phyloP scores from a whole-genome alignment of 1,140 invertebrate species.

The Heliconius congener region DNA sequence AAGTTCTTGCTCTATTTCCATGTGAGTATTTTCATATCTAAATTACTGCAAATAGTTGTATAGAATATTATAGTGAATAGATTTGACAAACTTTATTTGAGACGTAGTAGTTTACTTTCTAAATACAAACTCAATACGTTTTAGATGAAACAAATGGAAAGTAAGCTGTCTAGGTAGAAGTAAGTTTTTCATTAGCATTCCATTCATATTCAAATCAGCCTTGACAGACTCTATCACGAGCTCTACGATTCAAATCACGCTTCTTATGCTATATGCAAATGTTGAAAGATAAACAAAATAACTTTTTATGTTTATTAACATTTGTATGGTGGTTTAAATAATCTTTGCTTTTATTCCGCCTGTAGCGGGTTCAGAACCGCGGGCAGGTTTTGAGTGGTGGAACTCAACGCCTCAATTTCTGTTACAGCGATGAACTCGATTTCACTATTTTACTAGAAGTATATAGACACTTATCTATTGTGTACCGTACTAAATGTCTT shows the following conservation, averaged over 20 bases:
- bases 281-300: slow-evolving; percentile 9
- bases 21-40: neutral
- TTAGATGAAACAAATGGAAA: slow-evolving; percentile 4
- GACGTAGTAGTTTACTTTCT: neutral
- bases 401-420: too few relatives aligned
- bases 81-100: neutral
- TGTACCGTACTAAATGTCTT: too few relatives aligned
- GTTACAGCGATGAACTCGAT: too few relatives aligned
- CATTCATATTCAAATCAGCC: slow-evolving; percentile 36
- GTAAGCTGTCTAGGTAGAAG: slow-evolving; percentile 14
- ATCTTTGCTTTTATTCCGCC: neutral
- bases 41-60: neutral
- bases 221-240: slow-evolving; percentile 35
- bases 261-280: slow-evolving; percentile 24
- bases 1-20: neutral
- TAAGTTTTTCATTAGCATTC: slow-evolving; percentile 39
- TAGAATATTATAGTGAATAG: neutral
- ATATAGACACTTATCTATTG: too few relatives aligned
- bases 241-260: slow-evolving; percentile 36
- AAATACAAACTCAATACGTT: neutral
- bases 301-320: neutral
- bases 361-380: too few relatives aligned
- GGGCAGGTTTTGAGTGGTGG: too few relatives aligned
- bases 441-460: too few relatives aligned
- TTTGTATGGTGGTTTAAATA: neutral